Conservation (phyloP, 2,888 invertebrate genomes). For the Amphipyra tragopoginis region DNA sequence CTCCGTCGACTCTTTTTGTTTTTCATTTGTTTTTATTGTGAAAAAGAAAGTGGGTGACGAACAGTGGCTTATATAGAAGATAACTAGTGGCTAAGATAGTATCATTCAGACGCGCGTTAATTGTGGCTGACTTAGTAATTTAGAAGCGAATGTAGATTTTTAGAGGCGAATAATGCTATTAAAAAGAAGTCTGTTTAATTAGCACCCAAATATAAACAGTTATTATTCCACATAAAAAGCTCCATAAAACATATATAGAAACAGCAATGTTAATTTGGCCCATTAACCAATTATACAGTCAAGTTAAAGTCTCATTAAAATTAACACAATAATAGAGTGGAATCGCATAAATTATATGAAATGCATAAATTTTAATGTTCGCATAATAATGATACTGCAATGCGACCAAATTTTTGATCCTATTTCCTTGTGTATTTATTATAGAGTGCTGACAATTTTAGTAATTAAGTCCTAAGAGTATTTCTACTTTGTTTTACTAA, state of each 20-base stretch:
- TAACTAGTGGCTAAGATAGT: no score
- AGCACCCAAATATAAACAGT: no score
- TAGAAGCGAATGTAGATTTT: no score
- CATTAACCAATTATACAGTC: conserved; percentile 43
- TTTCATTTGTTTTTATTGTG: no score
- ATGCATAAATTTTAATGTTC: conserved; percentile 45
- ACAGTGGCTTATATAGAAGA: no score
- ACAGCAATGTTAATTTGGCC: conserved; percentile 25
- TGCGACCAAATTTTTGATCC: conserved; percentile 25
- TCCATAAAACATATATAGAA: conserved; percentile 21
- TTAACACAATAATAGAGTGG: conserved; percentile 44
- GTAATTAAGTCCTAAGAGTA: no score
- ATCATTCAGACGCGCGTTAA: no score
- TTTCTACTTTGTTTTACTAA: no score
- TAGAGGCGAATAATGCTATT: conserved; percentile 9
- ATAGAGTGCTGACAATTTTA: not conserved
- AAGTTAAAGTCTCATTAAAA: conserved; percentile 53
- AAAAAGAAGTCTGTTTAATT: no score
- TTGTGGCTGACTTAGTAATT: no score
- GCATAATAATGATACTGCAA: conserved; percentile 47
- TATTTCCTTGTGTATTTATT: conserved; percentile 13
- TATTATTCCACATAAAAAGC: conserved; percentile 6
- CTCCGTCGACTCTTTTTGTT: no score
- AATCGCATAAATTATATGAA: conserved; percentile 46
- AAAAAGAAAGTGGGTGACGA: no score